These are phyloP conservation scores for Amazona guildingii DNA, from an alignment of 2,113 vertebrate genomes.

Conservation along the genomic window DNA sequence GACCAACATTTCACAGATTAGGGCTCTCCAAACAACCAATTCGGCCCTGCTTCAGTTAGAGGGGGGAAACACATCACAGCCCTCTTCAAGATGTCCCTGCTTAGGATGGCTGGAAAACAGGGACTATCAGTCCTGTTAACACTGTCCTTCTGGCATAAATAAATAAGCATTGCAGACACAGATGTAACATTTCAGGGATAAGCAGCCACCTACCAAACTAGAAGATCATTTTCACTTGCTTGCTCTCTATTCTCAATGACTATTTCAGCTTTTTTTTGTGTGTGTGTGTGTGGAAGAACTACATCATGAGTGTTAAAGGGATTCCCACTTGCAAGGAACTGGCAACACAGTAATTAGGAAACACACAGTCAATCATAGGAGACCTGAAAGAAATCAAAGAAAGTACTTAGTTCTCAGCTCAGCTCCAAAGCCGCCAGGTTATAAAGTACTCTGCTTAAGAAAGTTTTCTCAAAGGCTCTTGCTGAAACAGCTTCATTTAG, in stretches of 20 bases:
- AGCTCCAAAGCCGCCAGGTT: not conserved
- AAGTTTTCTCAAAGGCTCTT: slow-evolving; percentile 1
- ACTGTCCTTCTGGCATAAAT: not conserved
- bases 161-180: not conserved
- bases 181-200: not conserved
- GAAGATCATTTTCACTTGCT: not conserved
- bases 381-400: slow-evolving; percentile 8
- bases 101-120: not conserved
- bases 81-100: not conserved
- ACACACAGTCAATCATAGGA: not conserved
- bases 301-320: not conserved
- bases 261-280: not conserved
- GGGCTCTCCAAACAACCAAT: not conserved
- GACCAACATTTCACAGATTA: not conserved
- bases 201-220: not conserved
- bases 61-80: not conserved
- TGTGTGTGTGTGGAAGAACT: rapidly evolving
- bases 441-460: not conserved
- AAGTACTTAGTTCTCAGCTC: not conserved
- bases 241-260: not conserved
- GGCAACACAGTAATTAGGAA: slow-evolving; percentile 2
- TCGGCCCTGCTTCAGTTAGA: not conserved
- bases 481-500: not conserved
- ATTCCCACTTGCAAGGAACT: not conserved
- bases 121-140: not conserved